Base-by-base conservation (phyloP, 2,797 vertebrate species). In the Periophthalmus magnuspinnatus region DNA sequence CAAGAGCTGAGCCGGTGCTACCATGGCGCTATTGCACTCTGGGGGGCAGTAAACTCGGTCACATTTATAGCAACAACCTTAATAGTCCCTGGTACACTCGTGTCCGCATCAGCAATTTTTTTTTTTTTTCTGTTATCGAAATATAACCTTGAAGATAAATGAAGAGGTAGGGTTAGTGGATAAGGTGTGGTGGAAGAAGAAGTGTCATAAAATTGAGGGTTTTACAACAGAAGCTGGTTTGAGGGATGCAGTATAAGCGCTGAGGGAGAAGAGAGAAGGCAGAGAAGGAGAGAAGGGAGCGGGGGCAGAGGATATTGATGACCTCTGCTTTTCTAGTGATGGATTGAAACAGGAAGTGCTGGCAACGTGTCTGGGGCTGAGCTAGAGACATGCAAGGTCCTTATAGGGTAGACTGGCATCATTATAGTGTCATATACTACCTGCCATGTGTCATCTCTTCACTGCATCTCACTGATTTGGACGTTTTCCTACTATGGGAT, bases 261-360 rank as follows among this genome's bases (percentile, higher is more conserved):
- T 50, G 76, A 73, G 54, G 48, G 68, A 72, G 62, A 64, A 62
- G 19, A 50, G 17, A 45, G 13, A 45, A 45, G 41, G 41, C 52
- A 19, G n/a, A 54, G 52, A 55, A n/a, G 77, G 74, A n/a, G 76
- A 57, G 69, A 68, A 47, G 72, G 64, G 28, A 62, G 70, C 59
- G 77, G 84, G 75, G 82, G 85, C 66, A 28, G 72, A 21, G 65
- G 80, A 85, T 90, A 89, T 86, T 90, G 89, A 93, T 89, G 86
- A 89, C 79, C 77, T 81, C 78, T 73, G 70, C 74, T 81, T 69
- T 86, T 74, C 74, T 78, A 80, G 78, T 90, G 91, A 90, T 91
- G 85, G 88, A 89, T 91, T 83, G 79, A 76, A 82, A 83, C 77
- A 90, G 85, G 85, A 84, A 84, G 77, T 79, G 86, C 75, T 70